Evolutionary conservation across 2,888 invertebrate genomes (phyloP).

Genomic region (Amiota minor): DNA sequence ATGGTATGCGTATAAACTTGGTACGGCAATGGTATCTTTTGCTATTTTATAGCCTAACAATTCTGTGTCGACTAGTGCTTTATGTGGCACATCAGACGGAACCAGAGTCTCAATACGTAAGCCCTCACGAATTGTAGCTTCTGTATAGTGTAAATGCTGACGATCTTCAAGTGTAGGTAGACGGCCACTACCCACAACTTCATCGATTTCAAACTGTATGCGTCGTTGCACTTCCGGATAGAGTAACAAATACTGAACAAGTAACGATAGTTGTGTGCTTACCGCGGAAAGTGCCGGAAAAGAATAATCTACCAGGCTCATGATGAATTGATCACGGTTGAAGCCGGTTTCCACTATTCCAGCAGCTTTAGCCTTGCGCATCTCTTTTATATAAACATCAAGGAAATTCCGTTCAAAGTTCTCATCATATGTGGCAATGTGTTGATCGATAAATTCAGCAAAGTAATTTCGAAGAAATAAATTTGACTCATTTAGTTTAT

Average conservation of each 20-base stretch:
- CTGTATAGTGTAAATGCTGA: slow-evolving; percentile 77
- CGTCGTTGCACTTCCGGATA: slow-evolving; percentile 77
- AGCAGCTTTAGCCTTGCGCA: slow-evolving; percentile 74
- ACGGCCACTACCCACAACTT: slow-evolving; percentile 77
- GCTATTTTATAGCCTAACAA: slow-evolving; percentile 77
- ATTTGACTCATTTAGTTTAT: slow-evolving; percentile 74
- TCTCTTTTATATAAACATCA: slow-evolving; percentile 77
- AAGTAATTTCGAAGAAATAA: slow-evolving; percentile 75
- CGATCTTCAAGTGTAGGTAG: slow-evolving; percentile 78
- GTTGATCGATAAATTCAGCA: slow-evolving; percentile 74
- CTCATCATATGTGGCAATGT: slow-evolving; percentile 70
- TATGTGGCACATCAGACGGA: slow-evolving; percentile 78
- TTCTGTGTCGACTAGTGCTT: slow-evolving; percentile 74
- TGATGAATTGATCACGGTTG: slow-evolving; percentile 76
- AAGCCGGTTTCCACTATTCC: slow-evolving; percentile 50
- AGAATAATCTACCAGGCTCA: slow-evolving; percentile 77
- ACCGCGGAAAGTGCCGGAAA: slow-evolving; percentile 78
- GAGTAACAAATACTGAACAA: slow-evolving; percentile 76
- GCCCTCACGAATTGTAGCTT: slow-evolving; percentile 78
- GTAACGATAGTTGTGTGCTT: slow-evolving; percentile 74
- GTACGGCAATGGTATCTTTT: slow-evolving; percentile 76
- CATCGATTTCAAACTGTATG: slow-evolving; percentile 78
- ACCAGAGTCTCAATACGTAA: slow-evolving; percentile 78
- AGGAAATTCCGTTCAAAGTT: slow-evolving; percentile 77
- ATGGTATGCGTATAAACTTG: slow-evolving; percentile 77